Evolutionary conservation across 2,113 vertebrate species (phyloP), one percentile per base, ranked within the genome.

Genomic region (Grammatotria lemairii): DNA sequence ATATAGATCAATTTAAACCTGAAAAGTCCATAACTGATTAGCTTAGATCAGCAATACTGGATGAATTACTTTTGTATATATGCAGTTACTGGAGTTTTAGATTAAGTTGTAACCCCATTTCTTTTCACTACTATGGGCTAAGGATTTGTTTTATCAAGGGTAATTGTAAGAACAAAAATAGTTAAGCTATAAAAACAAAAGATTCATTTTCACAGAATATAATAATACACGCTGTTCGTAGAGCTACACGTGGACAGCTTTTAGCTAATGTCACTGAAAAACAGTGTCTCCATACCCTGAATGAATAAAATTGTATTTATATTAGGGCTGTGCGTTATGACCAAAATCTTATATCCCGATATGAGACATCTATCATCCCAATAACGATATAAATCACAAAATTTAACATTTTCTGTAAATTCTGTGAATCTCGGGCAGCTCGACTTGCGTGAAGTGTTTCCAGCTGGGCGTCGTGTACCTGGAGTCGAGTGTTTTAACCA

Each of bases 341-440:
- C 21, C 0, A 26, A 55, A 55, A 55, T 26, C 21, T 55, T 11
- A 5, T 12, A 54, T 54, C 53, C 53, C 0, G 0, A 54, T 23
- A 54, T 12, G 0, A 54, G 53, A 54, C 3, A 2, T 54, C n/a
- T 54, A 12, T 23, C 10, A 0, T 54, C n/a, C 8, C n/a, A 0
- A 57, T 57, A 26, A 57, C 4, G 4, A 57, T 57, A 26, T 26
- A 14, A 57, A 57, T 57, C 7, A 57, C 12, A 57, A 14, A 57
- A 26, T 14, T 1, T 8, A 26, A 57, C 54, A 57, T 26, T 57
- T 26, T 57, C 54, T 57, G 54, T 14, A 8, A 57, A 8, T 26
- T 26, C 21, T 57, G 21, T 57, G 54, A 26, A 26, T 57, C 7
- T 57, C 1, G 3, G 7, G 54, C 21, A 57, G 21, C 54, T 57